Evolutionary conservation across 2,888 invertebrate species (phyloP), one percentile per base, ranked within the genome.

Genomic region (Cataglyphis albicans): DNA sequence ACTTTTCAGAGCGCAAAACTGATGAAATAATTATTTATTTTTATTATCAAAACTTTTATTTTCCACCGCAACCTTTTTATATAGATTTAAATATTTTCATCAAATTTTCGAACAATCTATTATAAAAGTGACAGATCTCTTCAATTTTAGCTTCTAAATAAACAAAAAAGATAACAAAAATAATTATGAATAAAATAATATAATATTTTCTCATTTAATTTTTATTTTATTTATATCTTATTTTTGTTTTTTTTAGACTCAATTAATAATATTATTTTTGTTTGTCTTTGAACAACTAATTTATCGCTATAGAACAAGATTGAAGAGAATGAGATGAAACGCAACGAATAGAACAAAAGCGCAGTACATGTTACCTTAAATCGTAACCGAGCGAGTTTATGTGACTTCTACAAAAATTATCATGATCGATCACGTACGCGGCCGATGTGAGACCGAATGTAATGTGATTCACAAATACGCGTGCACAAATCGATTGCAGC

Each of bases 361-460:
- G 5, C 29, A 12, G 9, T 32, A 72, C 18, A 72, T 25, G 52
- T 7, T 75, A 35, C 3, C 18, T 74, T 44, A 41, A 2, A 12
- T 32, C 21, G 64, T 32, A 63, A 44, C 12, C 21, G 41, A 48
- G 18, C 35, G 18, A 29, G 6, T 21, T 32, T 6, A 9, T 41
- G n/a, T 12, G 25, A 82, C 59, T 68, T 74, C 64, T 61, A 82
- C 61, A 57, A 59, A 41, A 75, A 65, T 70, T 73, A 75, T 48
- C 44, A 52, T 55, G 74, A 25, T 64, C 70, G 70, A 25, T 38
- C 52, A 35, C 74, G 73, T 55, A 57, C 55, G 35, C 18, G 18
- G 1, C 18, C 15, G 44, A 4, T 35, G 6, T 35, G 18, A 44
- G 15, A 10, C 9, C 12, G 32, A 44, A 59, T 81, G 57, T 75